These are phyloP conservation scores for Fulica atra DNA, from an alignment of 2,113 vertebrate genomes.

Conservation along the genomic window DNA sequence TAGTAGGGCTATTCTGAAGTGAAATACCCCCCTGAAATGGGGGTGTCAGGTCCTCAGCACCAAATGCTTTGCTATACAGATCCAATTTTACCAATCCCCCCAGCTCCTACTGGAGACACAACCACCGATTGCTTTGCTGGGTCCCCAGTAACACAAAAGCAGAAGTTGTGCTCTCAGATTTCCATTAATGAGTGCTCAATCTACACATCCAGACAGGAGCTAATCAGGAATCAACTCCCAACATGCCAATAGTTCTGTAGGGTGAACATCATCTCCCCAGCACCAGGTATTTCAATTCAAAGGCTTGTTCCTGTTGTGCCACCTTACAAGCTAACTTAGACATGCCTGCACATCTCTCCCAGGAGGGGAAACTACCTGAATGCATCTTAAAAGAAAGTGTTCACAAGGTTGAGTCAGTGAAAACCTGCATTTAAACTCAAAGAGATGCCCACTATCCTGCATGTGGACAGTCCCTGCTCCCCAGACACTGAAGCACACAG, in stretches of 20 bases:
- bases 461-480: not conserved
- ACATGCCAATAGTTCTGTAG: not conserved
- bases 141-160: not conserved
- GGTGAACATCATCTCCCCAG: not conserved
- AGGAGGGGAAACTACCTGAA: not conserved
- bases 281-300: not conserved
- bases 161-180: not conserved
- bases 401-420: not conserved
- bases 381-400: not conserved
- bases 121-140: not conserved
- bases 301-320: not conserved
- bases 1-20: not conserved
- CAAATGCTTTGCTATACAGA: not conserved
- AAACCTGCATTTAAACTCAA: not conserved
- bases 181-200: not conserved
- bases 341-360: not conserved
- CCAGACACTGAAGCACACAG: not conserved
- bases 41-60: not conserved
- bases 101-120: not conserved
- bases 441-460: not conserved
- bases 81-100: not conserved
- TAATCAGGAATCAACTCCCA: conserved; percentile 4
- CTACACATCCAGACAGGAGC: not conserved
- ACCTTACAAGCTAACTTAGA: not conserved
- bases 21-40: not conserved